phyloP scores from a whole-genome alignment of 2,888 invertebrate species.

The Tigriopus californicus region DNA sequence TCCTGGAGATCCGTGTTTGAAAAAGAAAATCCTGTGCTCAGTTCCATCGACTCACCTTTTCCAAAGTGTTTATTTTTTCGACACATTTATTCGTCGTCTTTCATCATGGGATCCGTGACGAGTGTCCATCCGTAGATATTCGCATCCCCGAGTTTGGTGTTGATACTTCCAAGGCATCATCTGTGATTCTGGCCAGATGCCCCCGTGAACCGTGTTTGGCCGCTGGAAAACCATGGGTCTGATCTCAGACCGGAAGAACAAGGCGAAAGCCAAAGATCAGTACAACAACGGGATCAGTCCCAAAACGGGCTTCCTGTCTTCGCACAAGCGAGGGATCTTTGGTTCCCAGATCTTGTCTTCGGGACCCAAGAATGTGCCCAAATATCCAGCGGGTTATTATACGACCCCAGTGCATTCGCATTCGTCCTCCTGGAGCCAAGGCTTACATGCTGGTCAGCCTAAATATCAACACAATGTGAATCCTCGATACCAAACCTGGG shows the following conservation, averaged over 20 bases:
- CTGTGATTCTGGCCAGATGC: too few relatives aligned
- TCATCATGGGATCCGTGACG: too few relatives aligned
- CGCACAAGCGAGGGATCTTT: neutral
- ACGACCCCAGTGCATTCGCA: slow-evolving; percentile 8
- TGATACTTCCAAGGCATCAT: too few relatives aligned
- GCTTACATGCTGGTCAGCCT: neutral
- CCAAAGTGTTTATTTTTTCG: too few relatives aligned
- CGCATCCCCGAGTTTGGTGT: too few relatives aligned
- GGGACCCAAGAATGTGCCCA: neutral
- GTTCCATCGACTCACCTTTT: too few relatives aligned
- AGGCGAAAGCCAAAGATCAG: slow-evolving; percentile 6
- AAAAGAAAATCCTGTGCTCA: too few relatives aligned
- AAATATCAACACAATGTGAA: slow-evolving; percentile 3
- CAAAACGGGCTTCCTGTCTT: neutral
- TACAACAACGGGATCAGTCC: neutral
- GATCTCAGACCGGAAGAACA: slow-evolving; percentile 6
- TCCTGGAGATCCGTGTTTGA: too few relatives aligned
- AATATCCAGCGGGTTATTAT: slow-evolving; percentile 15
- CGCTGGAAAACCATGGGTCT: slow-evolving; percentile 9
- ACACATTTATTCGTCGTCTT: too few relatives aligned
- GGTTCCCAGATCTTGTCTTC: neutral
- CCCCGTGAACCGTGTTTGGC: too few relatives aligned
- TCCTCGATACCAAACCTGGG: slow-evolving; percentile 16
- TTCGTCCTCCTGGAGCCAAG: neutral
- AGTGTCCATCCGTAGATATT: too few relatives aligned